Conservation (phyloP, 2,797 vertebrate species). For the Martes flavigula region DNA sequence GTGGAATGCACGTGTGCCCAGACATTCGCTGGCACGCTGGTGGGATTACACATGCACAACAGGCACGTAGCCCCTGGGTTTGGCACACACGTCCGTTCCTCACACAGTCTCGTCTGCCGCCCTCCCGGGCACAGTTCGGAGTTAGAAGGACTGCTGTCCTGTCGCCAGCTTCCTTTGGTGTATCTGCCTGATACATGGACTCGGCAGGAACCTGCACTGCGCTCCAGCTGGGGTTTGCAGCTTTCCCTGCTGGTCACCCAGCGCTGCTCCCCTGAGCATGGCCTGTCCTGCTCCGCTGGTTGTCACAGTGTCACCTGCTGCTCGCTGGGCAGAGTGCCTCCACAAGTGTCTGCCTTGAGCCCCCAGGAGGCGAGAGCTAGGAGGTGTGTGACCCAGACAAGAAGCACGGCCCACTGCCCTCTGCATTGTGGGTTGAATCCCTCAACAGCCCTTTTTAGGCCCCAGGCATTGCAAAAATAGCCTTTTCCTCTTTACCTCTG, state of each 20-base stretch:
- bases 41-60: background rate
- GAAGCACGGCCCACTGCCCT: background rate
- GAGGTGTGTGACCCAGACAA: background rate
- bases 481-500: background rate
- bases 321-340: background rate
- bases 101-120: background rate
- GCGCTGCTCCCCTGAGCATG: fast-evolving
- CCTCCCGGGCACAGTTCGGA: fast-evolving
- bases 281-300: background rate
- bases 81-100: background rate
- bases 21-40: fast-evolving
- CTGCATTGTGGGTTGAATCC: background rate
- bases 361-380: background rate
- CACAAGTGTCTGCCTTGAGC: background rate
- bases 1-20: fast-evolving
- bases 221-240: background rate
- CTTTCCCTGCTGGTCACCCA: fast-evolving
- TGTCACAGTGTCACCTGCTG: background rate
- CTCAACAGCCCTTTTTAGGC: background rate
- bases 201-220: background rate
- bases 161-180: background rate
- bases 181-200: background rate
- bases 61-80: background rate
- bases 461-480: background rate
- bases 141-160: background rate